These are phyloP conservation scores for Deroptyus accipitrinus DNA, from an alignment of 2,113 vertebrate genomes.

Conservation along the genomic window DNA sequence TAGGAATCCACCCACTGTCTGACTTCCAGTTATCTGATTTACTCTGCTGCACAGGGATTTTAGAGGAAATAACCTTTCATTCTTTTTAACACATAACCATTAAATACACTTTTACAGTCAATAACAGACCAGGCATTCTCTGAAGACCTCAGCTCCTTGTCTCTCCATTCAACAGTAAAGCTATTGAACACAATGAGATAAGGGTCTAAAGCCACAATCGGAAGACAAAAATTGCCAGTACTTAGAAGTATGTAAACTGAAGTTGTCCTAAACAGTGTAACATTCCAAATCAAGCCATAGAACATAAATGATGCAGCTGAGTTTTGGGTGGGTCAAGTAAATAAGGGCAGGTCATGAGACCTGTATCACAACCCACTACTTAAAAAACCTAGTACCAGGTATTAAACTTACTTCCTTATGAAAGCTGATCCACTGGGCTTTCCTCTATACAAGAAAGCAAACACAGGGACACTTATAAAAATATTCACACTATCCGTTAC, in stretches of 20 bases:
- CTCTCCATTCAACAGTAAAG: neutral
- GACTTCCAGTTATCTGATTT: neutral
- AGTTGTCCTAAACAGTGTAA: neutral
- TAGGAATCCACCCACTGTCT: neutral
- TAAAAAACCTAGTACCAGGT: fast-evolving
- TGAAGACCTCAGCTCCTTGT: neutral
- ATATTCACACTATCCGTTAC: neutral
- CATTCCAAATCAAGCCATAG: neutral
- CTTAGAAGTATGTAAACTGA: neutral
- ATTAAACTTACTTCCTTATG: neutral
- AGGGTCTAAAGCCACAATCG: neutral
- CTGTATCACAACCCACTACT: neutral
- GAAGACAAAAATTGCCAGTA: neutral
- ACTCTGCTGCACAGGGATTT: neutral
- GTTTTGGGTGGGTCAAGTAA: neutral
- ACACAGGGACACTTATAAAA: neutral
- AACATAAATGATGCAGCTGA: neutral
- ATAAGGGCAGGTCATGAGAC: neutral
- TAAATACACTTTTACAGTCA: neutral
- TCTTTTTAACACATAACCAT: neutral
- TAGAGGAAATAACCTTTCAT: neutral
- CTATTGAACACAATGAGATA: neutral
- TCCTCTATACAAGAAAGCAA: neutral
- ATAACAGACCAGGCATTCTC: neutral
- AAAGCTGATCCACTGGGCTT: neutral